Evolutionary conservation across 1,140 invertebrate species (phyloP), one percentile per base, ranked within the genome.

Genomic region (Drosophila lacteicornis): DNA sequence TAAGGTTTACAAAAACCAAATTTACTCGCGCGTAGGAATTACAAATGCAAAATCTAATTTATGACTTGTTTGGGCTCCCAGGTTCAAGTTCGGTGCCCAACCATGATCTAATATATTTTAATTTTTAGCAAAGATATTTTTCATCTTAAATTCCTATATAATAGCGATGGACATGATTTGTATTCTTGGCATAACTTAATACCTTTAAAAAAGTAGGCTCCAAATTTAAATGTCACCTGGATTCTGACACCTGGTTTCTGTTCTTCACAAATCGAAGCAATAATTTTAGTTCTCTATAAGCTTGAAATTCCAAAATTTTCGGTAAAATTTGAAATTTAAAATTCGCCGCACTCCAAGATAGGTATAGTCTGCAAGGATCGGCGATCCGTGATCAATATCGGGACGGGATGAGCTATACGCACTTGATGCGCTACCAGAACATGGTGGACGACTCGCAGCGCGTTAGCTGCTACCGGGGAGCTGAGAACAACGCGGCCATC

Each of bases 401-500:
- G 36, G 36, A 17, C 12, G n/a, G 13, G 15, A 85, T 84, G 82
- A 84, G 73, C 36, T 55, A 59, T 8, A 62, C 47, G n/a, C 45
- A 74, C 27, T 25, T 75, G 1, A 15, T 78, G 43, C 63, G 57
- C 4, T 50, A 75, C 4, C 51, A 71, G 33, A 78, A 75, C 38
- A 42, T 30, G 7, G n/a, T 65, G 8, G 77, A 78, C 22, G 65
- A 60, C 13, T 78, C 69, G 36, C 84, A 88, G 56, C 43, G 84
- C 1, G 55, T 88, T 8, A 88, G 84, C 38, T 84, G 86, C 53
- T 75, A 73, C 11, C 74, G 69, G 1, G 49, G 43, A 12, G 33
- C 40, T 1, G 30, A 27, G 15, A 47, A 33, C 27, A 50, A 9
- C 7, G 19, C n/a, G 12, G 40, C 47, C 12, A 11, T 51, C 4